Percentiles rank a stretch among this genome's conserved stretches.
phyloP scores from a whole-genome alignment of 2,888 invertebrate species.

The Pheosia gnoma region DNA sequence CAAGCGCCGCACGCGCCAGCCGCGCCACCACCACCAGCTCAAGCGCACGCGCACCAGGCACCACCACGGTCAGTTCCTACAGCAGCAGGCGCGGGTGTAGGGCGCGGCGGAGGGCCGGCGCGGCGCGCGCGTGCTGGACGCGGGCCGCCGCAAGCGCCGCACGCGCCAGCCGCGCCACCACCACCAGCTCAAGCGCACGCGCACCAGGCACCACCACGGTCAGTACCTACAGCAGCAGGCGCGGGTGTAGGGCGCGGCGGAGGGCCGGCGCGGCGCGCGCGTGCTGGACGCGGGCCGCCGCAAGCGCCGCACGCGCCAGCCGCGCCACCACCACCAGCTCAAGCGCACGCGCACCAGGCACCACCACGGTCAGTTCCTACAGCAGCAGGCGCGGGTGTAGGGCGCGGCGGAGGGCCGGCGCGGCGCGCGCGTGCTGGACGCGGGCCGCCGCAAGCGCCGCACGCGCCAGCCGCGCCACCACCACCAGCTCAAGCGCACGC shows the following conservation, averaged over 20 bases:
- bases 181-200: constrained; percentile 48
- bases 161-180: constrained; percentile 35
- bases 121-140: constrained; percentile 46
- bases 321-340: constrained; percentile 41
- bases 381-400: constrained; percentile 91
- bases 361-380: constrained; percentile 70
- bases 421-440: constrained; percentile 46
- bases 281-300: constrained; percentile 45
- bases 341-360: constrained; percentile 44
- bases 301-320: constrained; percentile 38
- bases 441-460: constrained; percentile 42
- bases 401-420: constrained; percentile 55
- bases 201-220: constrained; percentile 31
- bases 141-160: constrained; percentile 42
- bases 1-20: constrained; percentile 38
- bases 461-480: constrained; percentile 35
- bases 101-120: constrained; percentile 55
- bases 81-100: constrained; percentile 91
- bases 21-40: constrained; percentile 41
- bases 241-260: constrained; percentile 83
- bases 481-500: constrained; percentile 48
- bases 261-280: constrained; percentile 45
- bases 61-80: constrained; percentile 70
- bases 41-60: constrained; percentile 44
- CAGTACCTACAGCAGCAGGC: constrained; percentile 89